Evolutionary conservation across 2,113 vertebrate species (phyloP).

Genomic region (Suncus etruscus): DNA sequence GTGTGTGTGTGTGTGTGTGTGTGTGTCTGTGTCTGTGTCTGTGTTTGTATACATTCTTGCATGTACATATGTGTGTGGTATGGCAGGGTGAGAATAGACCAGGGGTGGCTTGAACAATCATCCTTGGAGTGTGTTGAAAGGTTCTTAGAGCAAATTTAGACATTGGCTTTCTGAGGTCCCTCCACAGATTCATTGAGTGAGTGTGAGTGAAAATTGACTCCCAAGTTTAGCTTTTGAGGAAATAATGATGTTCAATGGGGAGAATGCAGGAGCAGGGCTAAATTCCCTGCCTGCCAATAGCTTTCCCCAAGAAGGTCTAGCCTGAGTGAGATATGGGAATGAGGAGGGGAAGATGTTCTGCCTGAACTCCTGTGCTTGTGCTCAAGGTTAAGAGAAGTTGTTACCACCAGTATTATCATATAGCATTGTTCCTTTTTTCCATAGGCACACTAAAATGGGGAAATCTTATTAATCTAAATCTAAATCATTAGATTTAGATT

Average conservation of each 20-base stretch:
- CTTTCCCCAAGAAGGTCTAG: slow-evolving; percentile 10
- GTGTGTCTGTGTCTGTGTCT: no score
- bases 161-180: neutral
- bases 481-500: no score
- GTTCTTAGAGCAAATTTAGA: neutral
- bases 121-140: neutral
- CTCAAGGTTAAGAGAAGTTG: no score
- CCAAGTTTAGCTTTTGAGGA: neutral
- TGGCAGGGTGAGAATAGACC: no score
- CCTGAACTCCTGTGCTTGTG: no score
- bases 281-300: neutral
- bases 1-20: no score
- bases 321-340: neutral
- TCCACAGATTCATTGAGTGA: neutral
- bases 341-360: neutral
- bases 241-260: neutral
- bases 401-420: no score
- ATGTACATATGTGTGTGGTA: no score
- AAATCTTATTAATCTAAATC: no score
- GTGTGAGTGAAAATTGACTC: neutral
- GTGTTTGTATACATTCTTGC: no score
- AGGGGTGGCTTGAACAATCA: neutral
- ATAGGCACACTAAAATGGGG: no score
- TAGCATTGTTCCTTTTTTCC: no score
- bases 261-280: neutral